Base-by-base conservation (phyloP, 2,888 invertebrate species). In the Drosophila lutescens region DNA sequence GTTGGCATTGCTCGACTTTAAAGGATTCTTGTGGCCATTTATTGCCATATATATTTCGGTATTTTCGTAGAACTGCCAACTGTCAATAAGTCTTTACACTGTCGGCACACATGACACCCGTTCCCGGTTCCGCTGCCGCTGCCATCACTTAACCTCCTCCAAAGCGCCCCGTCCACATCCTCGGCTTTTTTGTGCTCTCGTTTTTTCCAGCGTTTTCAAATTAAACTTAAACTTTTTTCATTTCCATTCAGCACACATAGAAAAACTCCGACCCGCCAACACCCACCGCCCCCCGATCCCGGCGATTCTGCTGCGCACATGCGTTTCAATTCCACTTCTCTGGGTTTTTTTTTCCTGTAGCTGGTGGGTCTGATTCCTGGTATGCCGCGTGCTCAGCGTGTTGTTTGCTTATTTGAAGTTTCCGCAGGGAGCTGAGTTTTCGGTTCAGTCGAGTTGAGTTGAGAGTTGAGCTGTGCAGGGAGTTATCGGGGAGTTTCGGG, bases 221-320 rank as follows among this genome's bases (percentile, higher is more conserved):
- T 82, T 82, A 87, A 82, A 82, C 80, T 82, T 82, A 82, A 82
- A 87, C 81, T 82, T 82, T 82, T 87, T 87, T 82, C 87, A 80
- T 87, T 87, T 87, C 80, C 80, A 85, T 87, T 87, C 86, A 72
- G 84, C 85, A 86, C 53, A 67, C 67, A 73, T 73, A 65, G 74
- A 66, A 71, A 80, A 83, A 75, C 59, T 44, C 77, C 30, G 51
- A 61, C 74, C 66, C 30, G 10, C 15, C 15, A 20, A 20, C 20
- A n/a, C n/a, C n/a, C n/a, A n/a, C n/a, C n/a, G n/a, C n/a, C 20
- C 20, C 20, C 2, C 20, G 20, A 20, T 20, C 20, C 20, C 20
- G 20, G 20, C 20, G 32, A 32, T 47, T 30, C 6, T 17, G 74
- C 60, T 82, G 87, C 81, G 80, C 82, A 82, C 78, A 87, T 87